A percentile compares a stretch with the other conserved stretches of the same genome.
Conservation (phyloP, 1,140 invertebrate genomes). For the Atta colombica region DNA sequence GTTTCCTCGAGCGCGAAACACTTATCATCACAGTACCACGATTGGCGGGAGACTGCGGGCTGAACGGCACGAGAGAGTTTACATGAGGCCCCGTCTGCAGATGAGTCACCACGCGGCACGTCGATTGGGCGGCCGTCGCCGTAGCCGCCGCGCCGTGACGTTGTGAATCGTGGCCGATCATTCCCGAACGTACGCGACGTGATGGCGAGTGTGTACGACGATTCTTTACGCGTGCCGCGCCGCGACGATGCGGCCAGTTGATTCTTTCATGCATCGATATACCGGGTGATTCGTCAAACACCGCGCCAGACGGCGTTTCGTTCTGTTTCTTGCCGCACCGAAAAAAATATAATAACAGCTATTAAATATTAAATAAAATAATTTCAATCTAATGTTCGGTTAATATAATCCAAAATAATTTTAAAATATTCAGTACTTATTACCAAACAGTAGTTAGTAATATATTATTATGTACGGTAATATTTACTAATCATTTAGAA, state of each 20-base stretch:
- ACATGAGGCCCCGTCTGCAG: constrained; percentile 75
- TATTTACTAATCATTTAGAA: no score
- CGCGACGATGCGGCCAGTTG: constrained; percentile 35
- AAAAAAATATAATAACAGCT: no score
- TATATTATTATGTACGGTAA: no score
- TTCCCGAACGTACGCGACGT: constrained; percentile 63
- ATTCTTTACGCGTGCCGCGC: constrained; percentile 37
- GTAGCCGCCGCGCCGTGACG: constrained; percentile 70
- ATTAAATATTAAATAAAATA: no score
- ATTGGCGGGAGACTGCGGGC: constrained; percentile 78
- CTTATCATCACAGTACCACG: neutral
- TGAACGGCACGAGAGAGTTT: constrained; percentile 78
- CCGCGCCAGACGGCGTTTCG: neutral
- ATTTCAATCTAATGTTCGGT: no score
- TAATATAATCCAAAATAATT: no score
- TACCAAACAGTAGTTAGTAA: no score
- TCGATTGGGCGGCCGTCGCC: constrained; percentile 75
- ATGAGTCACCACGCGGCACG: constrained; percentile 77
- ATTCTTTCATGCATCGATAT: constrained; percentile 45
- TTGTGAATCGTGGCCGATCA: constrained; percentile 68
- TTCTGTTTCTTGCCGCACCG: neutral
- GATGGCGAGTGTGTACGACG: constrained; percentile 29
- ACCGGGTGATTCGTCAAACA: constrained; percentile 12
- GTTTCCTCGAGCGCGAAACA: neutral
- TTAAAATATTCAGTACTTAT: no score